Evolutionary conservation across 1,140 invertebrate genomes (phyloP).

Genomic region (Scaptomyza pallida): DNA sequence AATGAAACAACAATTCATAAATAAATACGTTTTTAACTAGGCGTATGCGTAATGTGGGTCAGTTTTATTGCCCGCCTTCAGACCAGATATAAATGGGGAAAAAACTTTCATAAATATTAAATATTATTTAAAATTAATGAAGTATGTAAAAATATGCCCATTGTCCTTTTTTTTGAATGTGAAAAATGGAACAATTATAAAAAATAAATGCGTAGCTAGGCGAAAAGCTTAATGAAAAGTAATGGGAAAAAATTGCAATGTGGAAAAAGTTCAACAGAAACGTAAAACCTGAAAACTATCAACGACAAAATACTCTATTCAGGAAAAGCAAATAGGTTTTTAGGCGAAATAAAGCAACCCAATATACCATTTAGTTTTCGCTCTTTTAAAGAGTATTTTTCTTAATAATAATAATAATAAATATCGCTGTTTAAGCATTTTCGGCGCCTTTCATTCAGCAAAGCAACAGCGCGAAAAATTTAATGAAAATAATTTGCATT

Average conservation of each 20-base stretch:
- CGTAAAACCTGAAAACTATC: too few species aligned
- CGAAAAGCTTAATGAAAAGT: constrained; percentile 17
- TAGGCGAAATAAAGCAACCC: too few species aligned
- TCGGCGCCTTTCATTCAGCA: constrained; percentile 39
- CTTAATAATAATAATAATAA: background rate
- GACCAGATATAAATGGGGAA: background rate
- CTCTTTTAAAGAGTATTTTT: background rate
- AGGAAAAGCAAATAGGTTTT: too few species aligned
- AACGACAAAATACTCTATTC: background rate
- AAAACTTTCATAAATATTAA: constrained; percentile 10
- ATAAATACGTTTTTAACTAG: constrained; percentile 14
- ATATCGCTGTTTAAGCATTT: constrained; percentile 26
- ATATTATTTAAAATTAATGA: constrained; percentile 1
- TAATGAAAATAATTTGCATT: constrained; percentile 33
- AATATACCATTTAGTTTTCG: background rate
- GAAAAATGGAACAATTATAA: constrained; percentile 32
- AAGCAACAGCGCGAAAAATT: constrained; percentile 6
- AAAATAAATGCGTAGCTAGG: constrained; percentile 30
- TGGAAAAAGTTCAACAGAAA: background rate
- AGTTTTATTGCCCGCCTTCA: background rate
- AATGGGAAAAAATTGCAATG: background rate
- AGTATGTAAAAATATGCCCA: background rate
- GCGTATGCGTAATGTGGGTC: constrained; percentile 33
- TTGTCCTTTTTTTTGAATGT: background rate
- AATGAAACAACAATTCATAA: background rate